Evolutionary conservation across 2,888 invertebrate species (phyloP).

Genomic region (Conchocele bisecta): DNA sequence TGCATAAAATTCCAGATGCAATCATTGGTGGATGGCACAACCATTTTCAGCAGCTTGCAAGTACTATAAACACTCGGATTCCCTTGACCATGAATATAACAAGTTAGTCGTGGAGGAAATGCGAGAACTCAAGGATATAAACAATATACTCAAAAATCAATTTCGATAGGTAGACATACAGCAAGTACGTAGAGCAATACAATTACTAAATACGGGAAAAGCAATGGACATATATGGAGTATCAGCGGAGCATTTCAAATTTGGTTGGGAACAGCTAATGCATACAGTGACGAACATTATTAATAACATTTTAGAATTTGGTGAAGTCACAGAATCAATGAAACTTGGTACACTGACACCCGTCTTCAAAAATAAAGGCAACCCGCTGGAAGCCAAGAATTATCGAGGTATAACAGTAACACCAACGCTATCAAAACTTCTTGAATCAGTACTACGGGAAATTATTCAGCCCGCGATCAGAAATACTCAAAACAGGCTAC

Average conservation of each 20-base stretch:
- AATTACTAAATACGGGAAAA: too few species aligned
- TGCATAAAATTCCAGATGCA: background rate
- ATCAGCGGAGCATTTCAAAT: background rate
- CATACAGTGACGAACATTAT: background rate
- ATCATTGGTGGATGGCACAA: background rate
- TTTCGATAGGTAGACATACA: too few species aligned
- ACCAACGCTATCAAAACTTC: background rate
- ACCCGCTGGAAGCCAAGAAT: conserved; percentile 1
- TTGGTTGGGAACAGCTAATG: background rate
- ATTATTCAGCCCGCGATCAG: background rate
- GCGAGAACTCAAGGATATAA: background rate
- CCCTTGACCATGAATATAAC: background rate
- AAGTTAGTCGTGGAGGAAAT: background rate
- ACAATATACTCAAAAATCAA: too few species aligned
- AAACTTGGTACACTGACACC: background rate
- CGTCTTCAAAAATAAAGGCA: conserved; percentile 6
- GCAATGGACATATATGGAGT: background rate
- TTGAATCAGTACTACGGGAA: background rate
- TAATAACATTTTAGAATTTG: background rate
- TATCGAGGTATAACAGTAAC: conserved; percentile 9
- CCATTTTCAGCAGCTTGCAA: background rate
- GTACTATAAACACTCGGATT: background rate
- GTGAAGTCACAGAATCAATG: background rate
- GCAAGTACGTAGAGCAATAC: background rate
- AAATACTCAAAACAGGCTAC: background rate